These are phyloP conservation scores for Callosobruchus maculatus DNA, from an alignment of 2,888 invertebrate species.

Conservation along the genomic window DNA sequence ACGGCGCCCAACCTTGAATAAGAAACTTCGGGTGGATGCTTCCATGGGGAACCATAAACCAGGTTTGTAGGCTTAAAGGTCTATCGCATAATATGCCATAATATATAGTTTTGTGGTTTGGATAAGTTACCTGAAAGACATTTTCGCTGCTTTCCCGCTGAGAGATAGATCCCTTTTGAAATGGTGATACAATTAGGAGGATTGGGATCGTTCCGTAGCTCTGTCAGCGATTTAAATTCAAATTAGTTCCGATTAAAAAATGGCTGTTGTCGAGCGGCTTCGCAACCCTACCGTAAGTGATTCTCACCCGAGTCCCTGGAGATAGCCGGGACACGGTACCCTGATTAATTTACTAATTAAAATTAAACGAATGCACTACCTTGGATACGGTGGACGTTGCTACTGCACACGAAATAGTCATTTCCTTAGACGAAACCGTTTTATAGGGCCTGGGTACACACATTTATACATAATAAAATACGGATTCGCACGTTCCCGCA, in stretches of 20 bases:
- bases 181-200: neutral
- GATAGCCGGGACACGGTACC: neutral
- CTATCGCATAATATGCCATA: no score
- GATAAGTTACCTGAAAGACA: neutral
- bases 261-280: neutral
- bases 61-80: no score
- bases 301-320: neutral
- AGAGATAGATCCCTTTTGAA: neutral
- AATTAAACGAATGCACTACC: neutral
- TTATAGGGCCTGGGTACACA: no score
- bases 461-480: no score
- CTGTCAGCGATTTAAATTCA: neutral
- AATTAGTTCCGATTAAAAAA: neutral
- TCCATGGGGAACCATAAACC: no score
- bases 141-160: neutral
- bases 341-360: neutral
- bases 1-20: no score
- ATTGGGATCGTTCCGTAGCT: neutral
- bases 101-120: no score
- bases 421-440: no score
- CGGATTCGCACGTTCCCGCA: no score
- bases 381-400: neutral
- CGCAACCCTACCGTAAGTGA: neutral
- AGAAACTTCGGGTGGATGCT: no score
- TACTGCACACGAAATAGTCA: no score